Base-by-base conservation (phyloP, 2,113 vertebrate species). In the Cervus canadensis region DNA sequence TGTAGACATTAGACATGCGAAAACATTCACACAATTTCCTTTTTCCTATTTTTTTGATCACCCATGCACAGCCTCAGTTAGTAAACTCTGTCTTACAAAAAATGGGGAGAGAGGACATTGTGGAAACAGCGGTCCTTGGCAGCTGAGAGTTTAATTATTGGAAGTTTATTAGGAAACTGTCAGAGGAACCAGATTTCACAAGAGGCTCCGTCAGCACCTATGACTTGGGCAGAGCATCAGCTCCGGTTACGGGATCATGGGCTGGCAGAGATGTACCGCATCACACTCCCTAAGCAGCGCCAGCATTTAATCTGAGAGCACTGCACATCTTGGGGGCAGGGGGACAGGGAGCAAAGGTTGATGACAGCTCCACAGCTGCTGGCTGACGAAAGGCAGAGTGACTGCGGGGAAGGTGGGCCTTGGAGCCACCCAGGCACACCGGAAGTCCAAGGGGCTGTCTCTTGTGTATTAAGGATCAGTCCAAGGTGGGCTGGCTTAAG, bases 161-260 rank as follows among this genome's bases (percentile, higher is more conserved):
- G 95, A 97, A 97, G 79, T 91, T 83, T 79, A 25, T 93, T 91
- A 90, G 92, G 94, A 91, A 98, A 97, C 56, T 14, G 2, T 93
- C 87, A 26, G 48, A 76, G 40, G 43, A 30, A 89, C 57, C 28
- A 28, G 56, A 95, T 98, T 97, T 93, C 87, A 87, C 57, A 96
- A 97, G 94, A 96, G 17, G 40, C 10, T 94, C 14, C 8, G 52
- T 64, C 57, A 79, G 64, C 2, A 33, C 40, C 19, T 19, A 48
- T 71, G 13, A 91, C 56, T 81, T 30, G 14, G 45, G 87, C 8
- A 36, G 84, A 64, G 30, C 59, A 71, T 43, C 26, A 17, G 5
- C 26, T 82, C 15, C 17, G 19, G 30, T 82, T 87, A 81, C 57
- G 43, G 52, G 30, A 59, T 74, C n/a, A 19, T 16, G 25, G n/a